Conservation (phyloP, 2,797 vertebrate species). For the Manis pentadactyla region DNA sequence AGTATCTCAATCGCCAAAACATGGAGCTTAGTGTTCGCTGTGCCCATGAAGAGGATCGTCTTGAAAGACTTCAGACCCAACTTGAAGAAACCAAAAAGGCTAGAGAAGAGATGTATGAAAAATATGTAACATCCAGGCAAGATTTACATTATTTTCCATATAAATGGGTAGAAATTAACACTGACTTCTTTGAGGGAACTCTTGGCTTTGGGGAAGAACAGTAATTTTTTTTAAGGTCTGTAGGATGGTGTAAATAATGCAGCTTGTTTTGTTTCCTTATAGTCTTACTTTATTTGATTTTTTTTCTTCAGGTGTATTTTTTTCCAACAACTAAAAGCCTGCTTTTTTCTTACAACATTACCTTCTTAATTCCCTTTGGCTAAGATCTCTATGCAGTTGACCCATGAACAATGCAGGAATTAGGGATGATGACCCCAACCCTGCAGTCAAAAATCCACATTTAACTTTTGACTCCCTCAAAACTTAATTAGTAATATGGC, state of each 20-base stretch:
- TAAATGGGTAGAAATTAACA: background rate
- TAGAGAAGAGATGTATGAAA: slow-evolving; percentile 96
- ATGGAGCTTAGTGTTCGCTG: slow-evolving; percentile 96
- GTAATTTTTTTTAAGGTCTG: background rate
- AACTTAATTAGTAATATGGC: no score
- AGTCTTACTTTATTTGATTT: slow-evolving; percentile 18
- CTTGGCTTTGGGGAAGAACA: background rate
- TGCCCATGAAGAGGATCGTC: slow-evolving; percentile 95
- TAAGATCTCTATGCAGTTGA: background rate
- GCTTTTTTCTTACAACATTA: background rate
- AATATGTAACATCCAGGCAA: slow-evolving; percentile 96
- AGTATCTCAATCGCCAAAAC: slow-evolving; percentile 96
- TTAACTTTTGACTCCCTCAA: no score
- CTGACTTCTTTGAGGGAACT: background rate
- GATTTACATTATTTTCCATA: slow-evolving; percentile 37
- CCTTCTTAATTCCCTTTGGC: background rate
- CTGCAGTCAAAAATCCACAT: no score
- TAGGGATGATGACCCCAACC: no score
- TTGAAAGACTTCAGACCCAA: slow-evolving; percentile 95
- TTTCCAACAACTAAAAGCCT: background rate
- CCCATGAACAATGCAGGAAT: no score
- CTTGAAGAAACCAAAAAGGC: slow-evolving; percentile 96
- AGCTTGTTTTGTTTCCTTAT: slow-evolving; percentile 38
- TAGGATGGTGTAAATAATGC: background rate
- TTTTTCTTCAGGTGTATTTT: background rate